phyloP scores from a whole-genome alignment of 2,888 invertebrate species.

The Dryomyza anilis region DNA sequence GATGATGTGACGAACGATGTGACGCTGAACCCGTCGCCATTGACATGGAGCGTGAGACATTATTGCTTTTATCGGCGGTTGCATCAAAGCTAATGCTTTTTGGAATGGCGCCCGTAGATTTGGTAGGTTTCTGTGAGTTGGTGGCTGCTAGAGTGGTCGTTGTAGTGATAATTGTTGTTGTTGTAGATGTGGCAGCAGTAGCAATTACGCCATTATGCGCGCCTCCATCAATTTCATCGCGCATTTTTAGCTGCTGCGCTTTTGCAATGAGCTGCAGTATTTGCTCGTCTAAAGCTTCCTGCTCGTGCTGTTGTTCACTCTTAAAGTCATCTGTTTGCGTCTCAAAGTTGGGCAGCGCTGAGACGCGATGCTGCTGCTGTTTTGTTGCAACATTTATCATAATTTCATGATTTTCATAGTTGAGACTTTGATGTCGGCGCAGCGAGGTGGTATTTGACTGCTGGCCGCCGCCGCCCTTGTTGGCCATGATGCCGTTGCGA shows the following conservation, averaged over 20 bases:
- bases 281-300: no score
- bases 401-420: constrained; percentile 60
- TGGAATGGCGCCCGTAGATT: constrained; percentile 83
- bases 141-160: constrained; percentile 14
- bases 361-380: constrained; percentile 40
- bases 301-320: constrained; percentile 45
- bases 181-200: constrained; percentile 17
- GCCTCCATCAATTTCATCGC: no score
- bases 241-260: constrained; percentile 50
- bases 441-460: constrained; percentile 27
- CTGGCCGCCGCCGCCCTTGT: constrained; percentile 36
- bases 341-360: constrained; percentile 41
- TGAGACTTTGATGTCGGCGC: constrained; percentile 57
- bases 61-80: constrained; percentile 72
- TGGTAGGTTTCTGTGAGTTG: constrained; percentile 58
- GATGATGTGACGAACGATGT: not conserved
- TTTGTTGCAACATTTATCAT: constrained; percentile 45
- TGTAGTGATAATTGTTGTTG: constrained; percentile 23
- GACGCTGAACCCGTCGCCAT: not conserved
- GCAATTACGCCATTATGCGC: not conserved
- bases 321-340: constrained; percentile 51
- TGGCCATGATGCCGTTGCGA: constrained; percentile 59
- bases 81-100: constrained; percentile 92
- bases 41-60: constrained; percentile 24
- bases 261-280: constrained; percentile 51